These are phyloP conservation scores for Andrena minutula DNA, from an alignment of 2,888 invertebrate genomes.

Conservation along the genomic window DNA sequence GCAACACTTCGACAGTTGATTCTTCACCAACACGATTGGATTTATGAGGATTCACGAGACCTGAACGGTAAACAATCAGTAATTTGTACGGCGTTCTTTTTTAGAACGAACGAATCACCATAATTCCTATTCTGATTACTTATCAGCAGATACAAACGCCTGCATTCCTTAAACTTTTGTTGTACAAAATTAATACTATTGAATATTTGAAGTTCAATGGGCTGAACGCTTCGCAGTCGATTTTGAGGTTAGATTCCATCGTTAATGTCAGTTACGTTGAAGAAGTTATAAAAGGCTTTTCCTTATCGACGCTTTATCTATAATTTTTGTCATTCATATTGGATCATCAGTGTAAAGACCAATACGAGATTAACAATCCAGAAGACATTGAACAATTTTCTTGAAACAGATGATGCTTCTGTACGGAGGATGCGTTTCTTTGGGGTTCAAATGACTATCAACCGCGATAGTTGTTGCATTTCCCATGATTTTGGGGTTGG, in stretches of 20 bases:
- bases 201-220: no score
- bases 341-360: conserved; percentile 8
- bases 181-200: not conserved
- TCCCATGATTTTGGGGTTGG: not conserved
- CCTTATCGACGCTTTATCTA: not conserved
- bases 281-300: not conserved
- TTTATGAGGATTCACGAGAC: conserved; percentile 55
- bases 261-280: conserved; percentile 17
- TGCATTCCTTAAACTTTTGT: not conserved
- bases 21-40: conserved; percentile 31
- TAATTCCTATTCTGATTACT: not conserved
- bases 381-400: conserved; percentile 1
- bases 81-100: conserved; percentile 18
- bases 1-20: conserved; percentile 3
- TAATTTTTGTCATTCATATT: not conserved
- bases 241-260: conserved; percentile 63
- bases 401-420: not conserved
- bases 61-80: conserved; percentile 56
- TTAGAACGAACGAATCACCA: not conserved
- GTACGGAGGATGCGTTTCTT: not conserved
- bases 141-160: not conserved
- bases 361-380: not conserved
- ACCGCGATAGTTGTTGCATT: conserved; percentile 37
- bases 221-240: not conserved
- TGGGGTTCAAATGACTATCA: not conserved